Evolutionary conservation across 2,888 invertebrate genomes (phyloP).

Genomic region (Erebia ligea): DNA sequence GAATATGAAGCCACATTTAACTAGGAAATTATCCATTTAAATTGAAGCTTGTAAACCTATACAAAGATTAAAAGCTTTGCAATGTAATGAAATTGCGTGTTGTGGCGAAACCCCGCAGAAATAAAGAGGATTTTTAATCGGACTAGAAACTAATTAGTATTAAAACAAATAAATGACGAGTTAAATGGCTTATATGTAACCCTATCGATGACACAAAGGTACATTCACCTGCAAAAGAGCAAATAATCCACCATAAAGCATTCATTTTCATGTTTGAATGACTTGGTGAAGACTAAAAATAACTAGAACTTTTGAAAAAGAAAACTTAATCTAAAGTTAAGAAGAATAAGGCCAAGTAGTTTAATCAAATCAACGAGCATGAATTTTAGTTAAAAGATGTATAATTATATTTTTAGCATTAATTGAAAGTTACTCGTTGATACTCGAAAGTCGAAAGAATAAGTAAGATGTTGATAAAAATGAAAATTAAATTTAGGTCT

Average conservation of each 20-base stretch:
- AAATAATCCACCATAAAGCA: neutral
- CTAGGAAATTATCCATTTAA: conserved; percentile 15
- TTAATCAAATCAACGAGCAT: no score
- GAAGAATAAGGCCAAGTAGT: no score
- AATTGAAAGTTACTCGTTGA: no score
- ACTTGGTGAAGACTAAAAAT: no score
- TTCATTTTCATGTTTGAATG: neutral
- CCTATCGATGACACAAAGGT: conserved; percentile 29
- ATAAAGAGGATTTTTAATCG: conserved; percentile 38
- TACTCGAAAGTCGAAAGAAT: no score
- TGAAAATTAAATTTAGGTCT: no score
- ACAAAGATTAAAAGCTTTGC: conserved; percentile 31
- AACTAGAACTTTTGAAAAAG: no score
- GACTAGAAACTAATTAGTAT: conserved; percentile 36
- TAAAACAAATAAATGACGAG: conserved; percentile 33
- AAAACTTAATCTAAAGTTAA: no score
- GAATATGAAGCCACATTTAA: conserved; percentile 13
- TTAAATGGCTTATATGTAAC: conserved; percentile 26
- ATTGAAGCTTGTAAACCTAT: conserved; percentile 18
- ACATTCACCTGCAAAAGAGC: conserved; percentile 28
- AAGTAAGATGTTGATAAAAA: no score
- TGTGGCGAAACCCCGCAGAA: conserved; percentile 34
- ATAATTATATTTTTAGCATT: no score
- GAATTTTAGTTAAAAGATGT: no score
- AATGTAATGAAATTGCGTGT: conserved; percentile 33